Base-by-base conservation (phyloP, 2,888 invertebrate genomes). In the Graphium colonna region DNA sequence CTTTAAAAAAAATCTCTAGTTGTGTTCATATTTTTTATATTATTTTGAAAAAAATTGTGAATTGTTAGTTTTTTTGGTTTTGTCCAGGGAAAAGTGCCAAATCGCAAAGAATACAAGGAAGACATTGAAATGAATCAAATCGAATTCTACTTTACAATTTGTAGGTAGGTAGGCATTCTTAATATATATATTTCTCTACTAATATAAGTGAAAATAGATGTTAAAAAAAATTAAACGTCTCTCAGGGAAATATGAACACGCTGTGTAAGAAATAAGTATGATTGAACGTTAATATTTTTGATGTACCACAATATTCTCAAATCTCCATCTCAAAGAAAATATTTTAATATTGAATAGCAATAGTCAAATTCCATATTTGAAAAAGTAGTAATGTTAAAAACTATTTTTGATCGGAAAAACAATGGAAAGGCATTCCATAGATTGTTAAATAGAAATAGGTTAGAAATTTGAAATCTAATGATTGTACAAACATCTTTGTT, bases 11-110 rank as follows among this genome's bases (percentile, higher is more conserved):
- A 16, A 15, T 16, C 18, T 39, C 15, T 31, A 41, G 18, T 18
- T 18, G 16, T 36, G 18, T 38, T 43, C 38, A 13, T 28, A 26
- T 50, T 51, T 44, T 48, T 33, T 45, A 36, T 50, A 26, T 60
- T 58, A 58, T 54, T 54, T 51, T 56, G 52, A 56, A 48, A 41
- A 60, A 56, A 47, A 57, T 36, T 58, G 56, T 59, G 33, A 10
- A 3, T 33, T 33, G 9, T 33, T 33, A 10, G 9, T 5, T 33
- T 33, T 33, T 5, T 7, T 5, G 31, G 5, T 16, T 2, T 17
- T 33, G 26, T 26, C 13, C 8, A 26, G 40, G 55, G 62, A 67
- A 65, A 63, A 68, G 77, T 79, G 79, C 79, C 77, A 79, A 79
- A 78, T 59, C 54, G 58, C 55, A 59, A 68, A 64, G 62, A 61